Evolutionary conservation across 2,888 invertebrate species (phyloP).

Genomic region (Morinoia aosen): DNA sequence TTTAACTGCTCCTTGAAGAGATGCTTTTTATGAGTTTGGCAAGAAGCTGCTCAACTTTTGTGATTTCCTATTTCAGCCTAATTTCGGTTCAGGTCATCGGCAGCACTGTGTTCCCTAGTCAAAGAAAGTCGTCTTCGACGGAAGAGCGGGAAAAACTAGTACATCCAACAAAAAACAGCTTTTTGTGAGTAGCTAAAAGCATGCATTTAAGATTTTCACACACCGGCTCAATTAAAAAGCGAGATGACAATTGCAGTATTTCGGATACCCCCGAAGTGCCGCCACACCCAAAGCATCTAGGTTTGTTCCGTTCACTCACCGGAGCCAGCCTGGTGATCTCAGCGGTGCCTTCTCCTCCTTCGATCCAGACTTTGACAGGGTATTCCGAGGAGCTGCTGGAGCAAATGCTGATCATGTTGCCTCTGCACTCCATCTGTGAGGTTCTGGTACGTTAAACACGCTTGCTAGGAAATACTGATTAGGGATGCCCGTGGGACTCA

Average conservation of each 20-base stretch:
- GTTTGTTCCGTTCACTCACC: neutral
- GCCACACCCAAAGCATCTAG: too few species aligned
- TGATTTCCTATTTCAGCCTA: neutral
- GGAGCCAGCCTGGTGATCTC: neutral
- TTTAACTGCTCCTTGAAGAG: neutral
- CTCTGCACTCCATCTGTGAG: neutral
- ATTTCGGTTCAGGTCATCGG: neutral
- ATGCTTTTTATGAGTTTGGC: neutral
- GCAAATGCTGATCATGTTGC: constrained; percentile 43
- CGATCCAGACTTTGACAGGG: neutral
- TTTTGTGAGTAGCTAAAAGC: neutral
- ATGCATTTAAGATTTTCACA: neutral
- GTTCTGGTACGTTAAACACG: neutral
- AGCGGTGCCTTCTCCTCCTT: neutral
- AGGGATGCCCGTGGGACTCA: too few species aligned
- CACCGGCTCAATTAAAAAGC: too few species aligned
- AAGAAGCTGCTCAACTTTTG: neutral
- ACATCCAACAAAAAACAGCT: neutral
- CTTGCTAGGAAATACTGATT: too few species aligned
- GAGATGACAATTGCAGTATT: too few species aligned
- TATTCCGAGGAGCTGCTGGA: neutral
- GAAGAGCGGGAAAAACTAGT: neutral
- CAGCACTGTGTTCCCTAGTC: too few species aligned
- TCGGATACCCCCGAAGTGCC: too few species aligned
- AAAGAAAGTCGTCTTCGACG: neutral